These are phyloP conservation scores for Sylvia borin DNA, from an alignment of 2,797 vertebrate species.

Conservation along the genomic window DNA sequence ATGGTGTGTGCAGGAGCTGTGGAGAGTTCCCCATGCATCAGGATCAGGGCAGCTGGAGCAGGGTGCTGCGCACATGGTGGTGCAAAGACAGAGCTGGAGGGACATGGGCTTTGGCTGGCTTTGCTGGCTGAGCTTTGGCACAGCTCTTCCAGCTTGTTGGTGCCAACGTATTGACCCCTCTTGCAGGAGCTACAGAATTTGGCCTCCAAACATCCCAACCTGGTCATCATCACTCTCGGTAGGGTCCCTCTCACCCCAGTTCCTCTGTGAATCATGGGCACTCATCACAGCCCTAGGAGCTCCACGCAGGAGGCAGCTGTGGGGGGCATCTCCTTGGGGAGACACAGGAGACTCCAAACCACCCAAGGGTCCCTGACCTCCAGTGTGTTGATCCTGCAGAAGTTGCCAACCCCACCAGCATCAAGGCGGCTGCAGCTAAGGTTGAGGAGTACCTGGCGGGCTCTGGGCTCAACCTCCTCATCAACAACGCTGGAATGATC, in stretches of 20 bases:
- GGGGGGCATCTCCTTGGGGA: background rate
- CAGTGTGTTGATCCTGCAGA: background rate
- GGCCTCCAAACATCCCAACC: background rate
- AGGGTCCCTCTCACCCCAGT: background rate
- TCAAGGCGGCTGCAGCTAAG: no score
- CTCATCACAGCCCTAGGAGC: background rate
- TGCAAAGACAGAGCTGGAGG: fast-evolving
- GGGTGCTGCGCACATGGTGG: fast-evolving
- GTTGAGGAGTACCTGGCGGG: no score
- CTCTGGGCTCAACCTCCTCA: no score
- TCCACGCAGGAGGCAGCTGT: fast-evolving
- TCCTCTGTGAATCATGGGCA: fast-evolving
- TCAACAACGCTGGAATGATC: no score
- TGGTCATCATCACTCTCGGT: background rate
- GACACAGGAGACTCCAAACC: background rate
- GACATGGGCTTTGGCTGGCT: fast-evolving
- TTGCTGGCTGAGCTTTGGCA: background rate
- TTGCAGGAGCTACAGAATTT: background rate
- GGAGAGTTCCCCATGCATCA: fast-evolving
- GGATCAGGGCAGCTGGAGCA: background rate
- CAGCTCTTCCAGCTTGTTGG: fast-evolving
- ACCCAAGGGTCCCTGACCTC: background rate
- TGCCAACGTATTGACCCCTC: fast-evolving
- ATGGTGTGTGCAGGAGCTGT: fast-evolving
- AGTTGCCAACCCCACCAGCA: no score